Evolutionary conservation across 2,113 vertebrate species (phyloP), one percentile per base, ranked within the genome.

Genomic region (Hyaena hyaena): DNA sequence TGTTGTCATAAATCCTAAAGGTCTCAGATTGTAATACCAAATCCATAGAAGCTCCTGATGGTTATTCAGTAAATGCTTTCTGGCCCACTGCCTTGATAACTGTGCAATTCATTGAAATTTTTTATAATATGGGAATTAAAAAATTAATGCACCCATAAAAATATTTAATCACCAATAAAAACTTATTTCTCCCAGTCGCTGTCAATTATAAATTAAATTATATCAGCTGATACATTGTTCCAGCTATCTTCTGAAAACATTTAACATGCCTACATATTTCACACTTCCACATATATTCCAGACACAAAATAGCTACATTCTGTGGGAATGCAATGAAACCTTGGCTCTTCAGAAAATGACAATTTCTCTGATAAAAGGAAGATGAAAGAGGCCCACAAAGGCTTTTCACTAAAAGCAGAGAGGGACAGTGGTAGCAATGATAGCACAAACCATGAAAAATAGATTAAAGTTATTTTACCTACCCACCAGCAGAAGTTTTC

Each of bases 121-220:
- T 55, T 80, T 93, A 82, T 26, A 79, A 90, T 24, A 92, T 65
- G 5, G 21, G 35, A 89, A 88, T 35, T 73, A 66, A 88, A 97
- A 81, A 85, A 50, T 71, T 65, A 90, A 84, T 87, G 86, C 83
- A 24, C 28, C 26, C 23, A 58, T 35, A 87, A 82, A 93, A 95
- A 73, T 94, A 63, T 86, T 68, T 89, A 58, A 93, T 55, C 82
- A 66, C n/a, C 61, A 95, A 45, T 95, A 90, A 76, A 94, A 96
- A 73, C 14, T 23, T 88, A 79, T 45, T 95, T 95, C 43, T 95
- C 58, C 17, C 12, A 53, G 19, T 82, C 2, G 17, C 12, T 50
- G 26, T 79, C 55, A 90, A 79, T 35, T 86, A 88, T 69, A 90
- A 93, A 92, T 84, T 89, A 92, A 81, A 66, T 92, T 80, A 23